Base-by-base conservation (phyloP, 2,113 vertebrate genomes). In the Lepus europaeus region DNA sequence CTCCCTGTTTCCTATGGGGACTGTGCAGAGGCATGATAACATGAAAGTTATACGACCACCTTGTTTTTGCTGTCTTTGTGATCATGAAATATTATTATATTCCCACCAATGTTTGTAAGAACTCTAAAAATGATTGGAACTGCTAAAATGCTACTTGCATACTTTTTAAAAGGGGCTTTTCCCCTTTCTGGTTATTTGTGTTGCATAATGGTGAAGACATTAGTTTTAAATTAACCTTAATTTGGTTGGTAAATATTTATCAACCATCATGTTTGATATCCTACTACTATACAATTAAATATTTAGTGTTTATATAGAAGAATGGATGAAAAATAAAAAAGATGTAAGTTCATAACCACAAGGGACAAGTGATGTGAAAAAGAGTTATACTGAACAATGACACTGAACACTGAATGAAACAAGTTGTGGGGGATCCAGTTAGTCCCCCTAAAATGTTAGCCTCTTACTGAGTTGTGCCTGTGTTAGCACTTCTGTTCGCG, bases 51-150 rank as follows among this genome's bases (percentile, higher is more conserved):
- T 14, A 90, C 2, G 69, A 72, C 95, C 73, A 66, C 96, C 91
- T 96, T 98, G 94, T 94, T 98, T 98, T 96, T 94, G 6, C 89
- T 97, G 84, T 86, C 82, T 87, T 36, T 93, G 80, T 76, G 49
- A 81, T 97, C 10, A 45, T 97, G 92, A 98, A 97, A 94, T 97
- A 94, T 4, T 77, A 27, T 96, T 69, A 39, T 73, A n/a, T 95
- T 94, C 49, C 66, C 89, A n/a, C 1, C 80, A 74, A 70, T 90
- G 56, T 95, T 96, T 97, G 51, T 74, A 63, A 95, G 64, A 97
- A 45, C 61, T 95, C 56, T 72, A 79, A 59, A 85, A 89, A 94
- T 89, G 66, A 95, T 85, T 94, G 6, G 33, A 97, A 84, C 64
- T 94, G 39, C 56, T 87, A 87, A 97, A 96, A 94, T 81, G 87